phyloP scores from a whole-genome alignment of 30 jellyfish, hydroid and myxozoan genomes.

The Pelagia noctiluca region DNA sequence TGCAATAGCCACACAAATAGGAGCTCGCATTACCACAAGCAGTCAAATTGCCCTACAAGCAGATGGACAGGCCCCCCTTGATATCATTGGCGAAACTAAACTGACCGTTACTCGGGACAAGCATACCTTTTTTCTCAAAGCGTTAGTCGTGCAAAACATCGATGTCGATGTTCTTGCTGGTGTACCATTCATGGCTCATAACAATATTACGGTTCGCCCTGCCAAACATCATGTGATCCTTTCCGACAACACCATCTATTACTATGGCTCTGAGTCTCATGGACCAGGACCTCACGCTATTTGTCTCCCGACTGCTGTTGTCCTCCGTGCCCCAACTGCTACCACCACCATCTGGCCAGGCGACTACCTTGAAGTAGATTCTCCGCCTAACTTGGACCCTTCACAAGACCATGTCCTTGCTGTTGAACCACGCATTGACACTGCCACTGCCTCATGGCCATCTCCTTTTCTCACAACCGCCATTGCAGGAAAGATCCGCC shows the following conservation, averaged over 20 bases:
- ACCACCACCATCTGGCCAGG: conserved; percentile 1
- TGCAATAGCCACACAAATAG: background rate
- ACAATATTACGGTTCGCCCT: conserved; percentile 13
- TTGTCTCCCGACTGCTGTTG: background rate
- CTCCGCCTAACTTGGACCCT: conserved; percentile 3
- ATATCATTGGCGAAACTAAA: conserved; percentile 9
- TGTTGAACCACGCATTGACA: too few relatives aligned
- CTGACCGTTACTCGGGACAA: background rate
- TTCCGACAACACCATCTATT: background rate
- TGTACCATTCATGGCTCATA: conserved; percentile 14
- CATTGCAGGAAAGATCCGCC: background rate
- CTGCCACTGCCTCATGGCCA: conserved; percentile 40
- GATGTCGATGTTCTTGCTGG: conserved; percentile 18
- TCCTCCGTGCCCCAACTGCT: background rate
- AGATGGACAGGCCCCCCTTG: background rate
- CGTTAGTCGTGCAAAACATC: conserved; percentile 7
- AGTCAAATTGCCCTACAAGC: conserved; percentile 4
- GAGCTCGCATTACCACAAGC: background rate
- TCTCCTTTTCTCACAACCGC: background rate
- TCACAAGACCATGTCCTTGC: background rate
- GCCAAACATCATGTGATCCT: background rate
- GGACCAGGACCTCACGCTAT: background rate
- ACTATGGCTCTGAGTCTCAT: background rate
- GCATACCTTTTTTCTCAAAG: background rate
- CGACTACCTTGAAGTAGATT: background rate